Conservation (phyloP, 1,140 invertebrate genomes). For the Arion vulgaris region DNA sequence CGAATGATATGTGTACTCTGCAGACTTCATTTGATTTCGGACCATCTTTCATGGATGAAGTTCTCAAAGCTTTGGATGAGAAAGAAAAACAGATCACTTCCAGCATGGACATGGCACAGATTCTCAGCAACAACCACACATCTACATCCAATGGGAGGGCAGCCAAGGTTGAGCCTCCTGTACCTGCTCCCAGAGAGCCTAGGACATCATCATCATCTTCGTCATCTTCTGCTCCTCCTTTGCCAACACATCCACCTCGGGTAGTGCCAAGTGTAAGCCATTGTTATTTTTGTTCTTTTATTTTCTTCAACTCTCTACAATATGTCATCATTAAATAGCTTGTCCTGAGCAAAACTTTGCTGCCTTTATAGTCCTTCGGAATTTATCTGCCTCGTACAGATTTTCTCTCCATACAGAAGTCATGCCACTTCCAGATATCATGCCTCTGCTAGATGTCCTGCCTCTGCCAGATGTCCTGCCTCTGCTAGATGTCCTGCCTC, state of each 20-base stretch:
- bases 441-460: too few relatives aligned
- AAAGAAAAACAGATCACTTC: slow-evolving; percentile 58
- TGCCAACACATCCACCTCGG: slow-evolving; percentile 41
- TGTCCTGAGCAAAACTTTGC: too few relatives aligned
- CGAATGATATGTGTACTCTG: too few relatives aligned
- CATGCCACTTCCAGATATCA: too few relatives aligned
- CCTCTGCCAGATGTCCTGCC: too few relatives aligned
- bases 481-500: too few relatives aligned
- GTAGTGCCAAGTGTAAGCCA: slow-evolving; percentile 39
- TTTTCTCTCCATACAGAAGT: too few relatives aligned
- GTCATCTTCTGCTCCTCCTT: slow-evolving; percentile 31
- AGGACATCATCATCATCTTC: background rate
- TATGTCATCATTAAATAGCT: too few relatives aligned
- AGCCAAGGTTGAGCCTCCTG: background rate
- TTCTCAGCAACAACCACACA: slow-evolving; percentile 16
- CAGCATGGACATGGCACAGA: slow-evolving; percentile 29
- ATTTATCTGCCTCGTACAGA: too few relatives aligned
- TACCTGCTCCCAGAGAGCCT: background rate
- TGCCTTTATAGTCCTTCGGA: too few relatives aligned
- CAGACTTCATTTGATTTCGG: slow-evolving; percentile 89
- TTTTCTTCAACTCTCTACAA: too few relatives aligned
- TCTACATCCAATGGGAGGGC: slow-evolving; percentile 15
- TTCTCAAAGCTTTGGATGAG: slow-evolving; percentile 84
- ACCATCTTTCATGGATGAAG: slow-evolving; percentile 93
- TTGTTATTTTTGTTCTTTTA: too few relatives aligned